phyloP scores from a whole-genome alignment of 64 coral and sea anemone genomes.

The Montipora efflorescens region DNA sequence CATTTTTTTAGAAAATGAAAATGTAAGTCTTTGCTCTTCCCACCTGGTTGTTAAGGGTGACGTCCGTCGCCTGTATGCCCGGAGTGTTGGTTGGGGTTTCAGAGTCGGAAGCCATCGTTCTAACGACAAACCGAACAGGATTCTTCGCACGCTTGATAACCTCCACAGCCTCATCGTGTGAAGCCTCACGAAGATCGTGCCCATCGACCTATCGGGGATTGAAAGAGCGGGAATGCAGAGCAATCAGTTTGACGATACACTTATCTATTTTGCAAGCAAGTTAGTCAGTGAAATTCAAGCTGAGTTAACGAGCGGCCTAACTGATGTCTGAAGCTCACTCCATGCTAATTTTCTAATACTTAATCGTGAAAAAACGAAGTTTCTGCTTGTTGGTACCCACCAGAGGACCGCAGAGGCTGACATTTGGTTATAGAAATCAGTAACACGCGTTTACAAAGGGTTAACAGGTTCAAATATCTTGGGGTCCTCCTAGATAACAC shows the following conservation, averaged over 20 bases:
- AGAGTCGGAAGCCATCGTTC: constrained; percentile 42
- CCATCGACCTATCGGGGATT: constrained; percentile 79
- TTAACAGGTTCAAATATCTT: no score
- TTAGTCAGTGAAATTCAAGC: no score
- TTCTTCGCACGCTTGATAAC: constrained; percentile 83
- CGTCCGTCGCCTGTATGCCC: neutral
- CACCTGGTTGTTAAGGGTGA: constrained; percentile 51
- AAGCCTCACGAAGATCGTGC: constrained; percentile 87
- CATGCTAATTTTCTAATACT: no score
- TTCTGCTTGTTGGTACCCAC: no score
- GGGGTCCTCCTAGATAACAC: no score
- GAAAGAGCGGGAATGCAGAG: neutral
- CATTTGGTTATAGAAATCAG: no score
- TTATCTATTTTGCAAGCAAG: no score
- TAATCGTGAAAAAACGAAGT: no score
- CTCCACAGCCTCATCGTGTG: constrained; percentile 96
- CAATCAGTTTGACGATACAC: neutral
- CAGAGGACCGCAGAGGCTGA: no score
- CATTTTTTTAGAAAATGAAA: neutral
- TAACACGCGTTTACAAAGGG: no score
- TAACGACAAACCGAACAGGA: constrained; percentile 94
- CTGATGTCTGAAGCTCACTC: no score
- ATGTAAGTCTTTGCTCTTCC: neutral
- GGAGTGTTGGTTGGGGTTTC: constrained; percentile 18
- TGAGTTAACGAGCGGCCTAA: no score